Evolutionary conservation across 2,113 vertebrate species (phyloP), one percentile per base, ranked within the genome.

Genomic region (Macquaria australasica): DNA sequence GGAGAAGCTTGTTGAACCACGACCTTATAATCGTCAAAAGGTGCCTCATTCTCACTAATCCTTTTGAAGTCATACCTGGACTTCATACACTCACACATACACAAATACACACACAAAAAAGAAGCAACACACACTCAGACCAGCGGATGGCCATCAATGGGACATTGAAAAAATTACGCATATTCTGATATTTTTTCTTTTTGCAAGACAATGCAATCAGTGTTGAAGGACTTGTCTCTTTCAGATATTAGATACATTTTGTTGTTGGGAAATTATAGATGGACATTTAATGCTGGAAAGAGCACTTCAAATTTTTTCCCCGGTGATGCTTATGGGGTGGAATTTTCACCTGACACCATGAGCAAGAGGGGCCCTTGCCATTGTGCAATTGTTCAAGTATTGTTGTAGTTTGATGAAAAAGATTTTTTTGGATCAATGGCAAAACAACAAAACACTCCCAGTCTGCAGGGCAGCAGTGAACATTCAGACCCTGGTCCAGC

Each of bases 121-220:
- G 4, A 81, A 77, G 69, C 58, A 45, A 43, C 73, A 85, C 87
- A 85, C 88, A 89, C 86, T 88, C 92, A 94, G 90, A 96, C 95
- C 94, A 95, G 95, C 91, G 73, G 85, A 92, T 86, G 96, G 95
- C 95, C 95, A 60, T 73, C 45, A 71, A 63, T 62, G 51, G 70
- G 59, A 91, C 88, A 37, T n/a, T 62, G 87, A 91, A 73, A 78
- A 82, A 81, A 72, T 69, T 31, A 90, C 16, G 21, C 62, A 84
- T 34, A 25, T 50, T 83, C 28, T 39, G 31, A 66, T 77, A 3
- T 55, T 55, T 48, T 77, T 76, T 73, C 59, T 81, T 69, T 74
- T 81, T 87, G 73, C 59, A 83, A 83, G 59, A 51, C 5, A 66
- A 80, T 79, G 25, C 77, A 86, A 79, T 81, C 67, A 67, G 62